Base-by-base conservation (phyloP, 2,888 invertebrate species). In the Hydrotaea diabolus region DNA sequence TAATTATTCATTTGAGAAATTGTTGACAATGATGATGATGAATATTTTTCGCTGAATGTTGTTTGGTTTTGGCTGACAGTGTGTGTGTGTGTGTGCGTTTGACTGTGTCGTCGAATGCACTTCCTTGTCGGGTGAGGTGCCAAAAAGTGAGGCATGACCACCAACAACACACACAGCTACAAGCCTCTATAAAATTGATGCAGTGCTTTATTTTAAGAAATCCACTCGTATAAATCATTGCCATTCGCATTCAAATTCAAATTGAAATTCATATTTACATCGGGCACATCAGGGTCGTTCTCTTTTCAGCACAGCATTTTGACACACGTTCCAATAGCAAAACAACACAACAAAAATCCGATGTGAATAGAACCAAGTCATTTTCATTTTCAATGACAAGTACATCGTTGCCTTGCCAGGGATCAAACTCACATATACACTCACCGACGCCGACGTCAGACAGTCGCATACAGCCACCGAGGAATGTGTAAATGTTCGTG, bases 41-140 rank as follows among this genome's bases (percentile, higher is more conserved):
- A 82, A 78, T 46, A 49, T 57, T 66, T 11, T 46, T 69, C 23
- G 21, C 23, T 0, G 46, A 23, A 46, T 46, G 46, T 23, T 31
- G 39, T 46, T 69, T 21, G 39, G 39, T 39, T n/a, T n/a, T n/a
- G n/a, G n/a, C n/a, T n/a, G n/a, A n/a, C n/a, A n/a, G 39, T 39
- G 17, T 23, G 46, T 43, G n/a, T 76, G 43, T 36, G 7, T 43
- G n/a, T 31, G 13, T 36, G 64, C 15, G 23, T 36, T 36, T 69
- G 26, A 26, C 39, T 46, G 43, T 69, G 23, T 31, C 17, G 73
- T 53, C 21, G 21, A 66, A 59, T 73, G 80, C 75, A 78, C 76
- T 83, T 83, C 76, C 77, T 55, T 23, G 55, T 72, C 69, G 55
- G 55, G 74, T 71, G 77, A 80, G 82, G 75, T 82, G 84, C 75